These are phyloP conservation scores for Simalia tracyae DNA, from an alignment of 2,797 vertebrate species.

Conservation along the genomic window DNA sequence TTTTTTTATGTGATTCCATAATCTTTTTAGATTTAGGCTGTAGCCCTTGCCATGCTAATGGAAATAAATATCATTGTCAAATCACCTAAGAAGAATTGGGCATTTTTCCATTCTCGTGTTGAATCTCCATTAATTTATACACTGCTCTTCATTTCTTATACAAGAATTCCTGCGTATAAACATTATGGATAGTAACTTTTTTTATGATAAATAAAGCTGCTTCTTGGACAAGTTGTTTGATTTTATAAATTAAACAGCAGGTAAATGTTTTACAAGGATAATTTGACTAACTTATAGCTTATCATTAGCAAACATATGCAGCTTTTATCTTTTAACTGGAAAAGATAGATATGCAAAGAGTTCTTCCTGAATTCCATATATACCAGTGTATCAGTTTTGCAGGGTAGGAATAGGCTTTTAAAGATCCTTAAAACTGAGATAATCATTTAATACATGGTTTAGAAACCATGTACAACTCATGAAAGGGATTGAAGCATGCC, in stretches of 20 bases:
- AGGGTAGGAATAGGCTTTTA: neutral
- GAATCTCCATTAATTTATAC: neutral
- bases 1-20: neutral
- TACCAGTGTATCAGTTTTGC: neutral
- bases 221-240: neutral
- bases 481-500: neutral
- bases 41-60: neutral
- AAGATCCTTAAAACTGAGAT: neutral
- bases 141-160: neutral
- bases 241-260: neutral
- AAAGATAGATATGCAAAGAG: neutral
- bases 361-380: neutral
- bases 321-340: neutral
- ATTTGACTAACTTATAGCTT: neutral
- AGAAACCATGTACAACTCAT: too few relatives aligned
- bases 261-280: neutral
- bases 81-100: neutral
- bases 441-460: neutral
- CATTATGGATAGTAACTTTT: neutral
- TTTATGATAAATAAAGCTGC: neutral
- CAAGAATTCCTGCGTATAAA: neutral
- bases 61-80: neutral
- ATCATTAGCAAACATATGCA: too few relatives aligned
- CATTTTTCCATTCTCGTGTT: neutral
- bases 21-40: neutral